These are phyloP conservation scores for Magallana ariakensis DNA, from an alignment of 1,140 invertebrate species.

Conservation along the genomic window DNA sequence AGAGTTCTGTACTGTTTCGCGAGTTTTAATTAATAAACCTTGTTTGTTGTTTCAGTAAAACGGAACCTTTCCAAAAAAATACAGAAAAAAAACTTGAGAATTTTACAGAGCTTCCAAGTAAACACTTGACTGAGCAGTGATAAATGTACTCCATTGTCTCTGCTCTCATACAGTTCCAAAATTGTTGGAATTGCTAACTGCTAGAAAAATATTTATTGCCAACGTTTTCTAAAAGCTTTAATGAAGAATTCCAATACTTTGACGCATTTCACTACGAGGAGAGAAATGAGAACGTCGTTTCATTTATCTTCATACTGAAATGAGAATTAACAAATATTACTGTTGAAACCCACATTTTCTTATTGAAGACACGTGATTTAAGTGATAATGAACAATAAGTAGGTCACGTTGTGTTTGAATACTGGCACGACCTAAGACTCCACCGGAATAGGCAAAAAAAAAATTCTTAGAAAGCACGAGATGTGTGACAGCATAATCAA, in stretches of 20 bases:
- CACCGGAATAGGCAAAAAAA: not conserved
- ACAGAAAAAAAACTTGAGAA: constrained; percentile 1
- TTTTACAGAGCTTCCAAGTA: not conserved
- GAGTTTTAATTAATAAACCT: constrained; percentile 37
- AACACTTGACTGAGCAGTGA: not conserved
- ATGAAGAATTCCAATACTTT: not conserved
- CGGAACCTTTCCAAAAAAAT: constrained; percentile 8
- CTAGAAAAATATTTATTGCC: constrained; percentile 8
- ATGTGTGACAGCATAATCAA: not conserved
- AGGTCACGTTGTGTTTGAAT: constrained; percentile 9
- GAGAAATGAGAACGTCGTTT: not conserved
- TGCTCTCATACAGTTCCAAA: not conserved
- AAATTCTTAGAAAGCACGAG: not conserved
- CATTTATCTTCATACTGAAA: too few species aligned
- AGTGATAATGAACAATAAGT: not conserved
- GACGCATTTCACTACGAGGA: not conserved
- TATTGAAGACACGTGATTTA: too few species aligned
- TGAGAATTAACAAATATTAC: too few species aligned
- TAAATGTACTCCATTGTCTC: not conserved
- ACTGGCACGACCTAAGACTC: not conserved
- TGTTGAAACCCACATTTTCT: too few species aligned
- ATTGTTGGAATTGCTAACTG: constrained; percentile 6
- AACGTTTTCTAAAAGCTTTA: not conserved
- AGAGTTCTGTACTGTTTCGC: not conserved
- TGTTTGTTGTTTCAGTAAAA: constrained; percentile 3